A percentile compares a stretch with the other conserved stretches of the same genome.
Evolutionary conservation across 2,888 invertebrate genomes (phyloP).

Genomic region (Oithona nana): DNA sequence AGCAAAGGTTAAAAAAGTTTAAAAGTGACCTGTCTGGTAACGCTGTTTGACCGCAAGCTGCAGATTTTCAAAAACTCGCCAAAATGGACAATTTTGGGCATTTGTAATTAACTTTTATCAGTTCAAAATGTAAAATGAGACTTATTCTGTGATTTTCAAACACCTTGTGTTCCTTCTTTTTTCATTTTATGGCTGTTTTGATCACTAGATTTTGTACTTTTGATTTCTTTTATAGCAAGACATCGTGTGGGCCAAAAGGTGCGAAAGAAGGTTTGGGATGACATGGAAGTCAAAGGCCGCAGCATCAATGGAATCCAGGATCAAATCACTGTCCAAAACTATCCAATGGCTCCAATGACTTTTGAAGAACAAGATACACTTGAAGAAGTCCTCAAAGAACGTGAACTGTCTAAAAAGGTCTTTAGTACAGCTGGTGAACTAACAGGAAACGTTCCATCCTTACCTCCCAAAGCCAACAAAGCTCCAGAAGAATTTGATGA

Average conservation of each 20-base stretch:
- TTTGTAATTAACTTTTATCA: too few species aligned
- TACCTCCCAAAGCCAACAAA: neutral
- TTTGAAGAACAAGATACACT: neutral
- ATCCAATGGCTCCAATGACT: neutral
- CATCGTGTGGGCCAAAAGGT: neutral
- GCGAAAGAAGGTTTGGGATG: neutral
- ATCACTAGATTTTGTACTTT: too few species aligned
- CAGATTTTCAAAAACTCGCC: too few species aligned
- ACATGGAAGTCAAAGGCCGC: neutral
- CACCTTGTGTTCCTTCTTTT: too few species aligned
- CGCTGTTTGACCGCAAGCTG: too few species aligned
- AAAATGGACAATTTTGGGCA: too few species aligned
- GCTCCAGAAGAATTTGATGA: neutral
- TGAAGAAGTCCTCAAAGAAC: neutral
- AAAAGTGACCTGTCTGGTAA: too few species aligned
- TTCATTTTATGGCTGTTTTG: too few species aligned
- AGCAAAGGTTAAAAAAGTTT: too few species aligned
- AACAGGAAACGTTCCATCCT: neutral
- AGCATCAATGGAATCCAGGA: neutral
- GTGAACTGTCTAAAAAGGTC: neutral
- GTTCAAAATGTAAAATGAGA: too few species aligned
- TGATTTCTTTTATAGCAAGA: too few species aligned
- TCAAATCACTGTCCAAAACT: neutral
- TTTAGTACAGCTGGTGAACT: neutral
- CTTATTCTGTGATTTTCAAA: too few species aligned